Conservation (phyloP, 2,113 vertebrate species). For the Siphamia tubifer region DNA sequence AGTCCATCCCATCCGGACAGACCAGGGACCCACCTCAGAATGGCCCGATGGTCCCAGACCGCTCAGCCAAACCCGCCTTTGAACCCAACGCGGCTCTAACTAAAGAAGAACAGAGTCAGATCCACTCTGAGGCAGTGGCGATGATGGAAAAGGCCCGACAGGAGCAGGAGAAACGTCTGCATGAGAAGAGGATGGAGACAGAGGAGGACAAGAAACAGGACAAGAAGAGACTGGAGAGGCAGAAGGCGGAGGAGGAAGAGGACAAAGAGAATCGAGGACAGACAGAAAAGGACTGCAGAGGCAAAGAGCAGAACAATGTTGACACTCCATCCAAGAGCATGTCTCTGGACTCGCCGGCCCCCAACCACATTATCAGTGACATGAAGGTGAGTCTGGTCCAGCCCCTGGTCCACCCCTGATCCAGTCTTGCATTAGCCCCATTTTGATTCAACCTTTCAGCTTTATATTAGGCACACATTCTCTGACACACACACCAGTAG, state of each 20-base stretch:
- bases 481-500: no score
- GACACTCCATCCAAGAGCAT: slow-evolving; percentile 75
- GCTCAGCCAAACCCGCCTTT: slow-evolving; percentile 84
- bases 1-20: slow-evolving; percentile 67
- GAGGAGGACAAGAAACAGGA: slow-evolving; percentile 76
- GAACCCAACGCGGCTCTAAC: slow-evolving; percentile 61
- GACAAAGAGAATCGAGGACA: slow-evolving; percentile 43
- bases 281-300: slow-evolving; percentile 71
- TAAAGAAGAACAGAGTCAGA: slow-evolving; percentile 84
- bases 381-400: slow-evolving; percentile 71
- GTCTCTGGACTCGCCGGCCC: slow-evolving; percentile 75
- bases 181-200: slow-evolving; percentile 59
- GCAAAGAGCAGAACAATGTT: slow-evolving; percentile 58
- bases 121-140: slow-evolving; percentile 80
- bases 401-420: no score
- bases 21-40: slow-evolving; percentile 73
- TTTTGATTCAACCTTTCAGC: no score
- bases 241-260: slow-evolving; percentile 61
- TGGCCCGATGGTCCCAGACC: slow-evolving; percentile 83
- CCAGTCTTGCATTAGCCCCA: no score
- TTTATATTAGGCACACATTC: no score
- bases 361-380: slow-evolving; percentile 65
- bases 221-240: slow-evolving; percentile 72
- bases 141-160: slow-evolving; percentile 81
- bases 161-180: slow-evolving; percentile 78